Conservation (phyloP, 2,888 invertebrate species). For the Lasioglossum calceatum region DNA sequence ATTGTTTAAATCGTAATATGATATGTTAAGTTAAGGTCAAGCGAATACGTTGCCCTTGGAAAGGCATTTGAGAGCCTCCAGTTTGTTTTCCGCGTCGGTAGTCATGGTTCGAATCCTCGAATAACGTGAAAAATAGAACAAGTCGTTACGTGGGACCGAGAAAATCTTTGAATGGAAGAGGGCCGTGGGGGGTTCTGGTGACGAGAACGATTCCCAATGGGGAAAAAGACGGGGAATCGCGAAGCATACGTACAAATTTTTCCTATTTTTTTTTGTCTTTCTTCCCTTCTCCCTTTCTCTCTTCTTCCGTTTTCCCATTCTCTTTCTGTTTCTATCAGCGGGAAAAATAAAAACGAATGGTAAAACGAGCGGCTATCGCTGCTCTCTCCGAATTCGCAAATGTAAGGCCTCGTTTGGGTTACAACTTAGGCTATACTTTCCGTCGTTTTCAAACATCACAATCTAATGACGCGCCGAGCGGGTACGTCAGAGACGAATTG, state of each 20-base stretch:
- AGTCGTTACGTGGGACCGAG: conserved; percentile 3
- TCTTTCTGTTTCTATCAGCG: not conserved
- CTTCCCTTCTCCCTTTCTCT: not conserved
- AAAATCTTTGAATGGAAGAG: conserved; percentile 9
- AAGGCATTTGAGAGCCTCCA: conserved; percentile 59
- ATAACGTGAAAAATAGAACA: conserved; percentile 13
- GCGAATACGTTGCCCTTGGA: conserved; percentile 61
- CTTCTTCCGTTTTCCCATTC: not conserved
- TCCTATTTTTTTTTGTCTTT: not conserved
- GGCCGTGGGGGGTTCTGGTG: not conserved
- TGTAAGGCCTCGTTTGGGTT: conserved; percentile 72
- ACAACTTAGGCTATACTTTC: conserved; percentile 73
- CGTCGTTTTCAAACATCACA: conserved; percentile 68
- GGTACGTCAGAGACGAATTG: conserved; percentile 41
- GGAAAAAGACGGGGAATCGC: conserved; percentile 6
- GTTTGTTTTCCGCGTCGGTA: conserved; percentile 35
- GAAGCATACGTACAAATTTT: not conserved
- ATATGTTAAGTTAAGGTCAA: conserved; percentile 64
- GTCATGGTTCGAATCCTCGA: conserved; percentile 40
- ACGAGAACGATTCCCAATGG: conserved; percentile 29
- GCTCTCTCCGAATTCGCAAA: conserved; percentile 59
- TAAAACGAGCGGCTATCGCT: conserved; percentile 27
- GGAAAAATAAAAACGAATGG: conserved; percentile 13
- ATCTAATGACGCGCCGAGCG: conserved; percentile 39
- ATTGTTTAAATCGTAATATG: conserved; percentile 57